phyloP scores from a whole-genome alignment of 1,140 invertebrate species.

The Geopemphigus sp. region DNA sequence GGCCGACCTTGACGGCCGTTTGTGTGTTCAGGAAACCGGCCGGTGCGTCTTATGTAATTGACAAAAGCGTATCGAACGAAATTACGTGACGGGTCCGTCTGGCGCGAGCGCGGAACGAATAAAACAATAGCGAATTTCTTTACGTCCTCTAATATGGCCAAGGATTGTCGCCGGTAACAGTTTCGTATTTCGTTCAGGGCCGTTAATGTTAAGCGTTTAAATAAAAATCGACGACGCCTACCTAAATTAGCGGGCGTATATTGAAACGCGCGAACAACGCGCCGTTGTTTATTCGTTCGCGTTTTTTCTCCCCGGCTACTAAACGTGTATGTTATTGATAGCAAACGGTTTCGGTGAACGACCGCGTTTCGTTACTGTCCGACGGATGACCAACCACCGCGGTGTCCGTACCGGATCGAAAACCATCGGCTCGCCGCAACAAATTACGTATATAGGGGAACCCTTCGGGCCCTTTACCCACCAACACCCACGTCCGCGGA shows the following conservation, averaged over 20 bases:
- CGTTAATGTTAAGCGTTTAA: not conserved
- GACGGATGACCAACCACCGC: too few relatives aligned
- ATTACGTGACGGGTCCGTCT: constrained; percentile 7
- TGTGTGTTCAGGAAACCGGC: not conserved
- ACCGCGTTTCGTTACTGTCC: too few relatives aligned
- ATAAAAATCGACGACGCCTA: constrained; percentile 21
- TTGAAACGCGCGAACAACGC: too few relatives aligned
- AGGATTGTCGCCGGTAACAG: not conserved
- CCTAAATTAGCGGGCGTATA: not conserved
- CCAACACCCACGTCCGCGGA: too few relatives aligned
- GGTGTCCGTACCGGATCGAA: too few relatives aligned
- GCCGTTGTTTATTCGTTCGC: too few relatives aligned
- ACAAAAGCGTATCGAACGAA: not conserved
- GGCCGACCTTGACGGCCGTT: constrained; percentile 19
- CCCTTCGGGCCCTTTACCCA: too few relatives aligned
- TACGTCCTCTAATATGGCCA: not conserved
- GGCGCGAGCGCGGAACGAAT: not conserved
- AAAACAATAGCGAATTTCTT: not conserved
- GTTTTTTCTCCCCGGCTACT: too few relatives aligned
- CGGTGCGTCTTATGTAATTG: constrained; percentile 19
- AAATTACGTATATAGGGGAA: too few relatives aligned
- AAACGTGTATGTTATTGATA: too few relatives aligned
- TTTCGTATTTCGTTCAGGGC: constrained; percentile 28
- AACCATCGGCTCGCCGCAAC: too few relatives aligned
- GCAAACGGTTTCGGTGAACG: too few relatives aligned